Evolutionary conservation across 2,113 vertebrate genomes (phyloP).

Genomic region (Podarcis muralis): DNA sequence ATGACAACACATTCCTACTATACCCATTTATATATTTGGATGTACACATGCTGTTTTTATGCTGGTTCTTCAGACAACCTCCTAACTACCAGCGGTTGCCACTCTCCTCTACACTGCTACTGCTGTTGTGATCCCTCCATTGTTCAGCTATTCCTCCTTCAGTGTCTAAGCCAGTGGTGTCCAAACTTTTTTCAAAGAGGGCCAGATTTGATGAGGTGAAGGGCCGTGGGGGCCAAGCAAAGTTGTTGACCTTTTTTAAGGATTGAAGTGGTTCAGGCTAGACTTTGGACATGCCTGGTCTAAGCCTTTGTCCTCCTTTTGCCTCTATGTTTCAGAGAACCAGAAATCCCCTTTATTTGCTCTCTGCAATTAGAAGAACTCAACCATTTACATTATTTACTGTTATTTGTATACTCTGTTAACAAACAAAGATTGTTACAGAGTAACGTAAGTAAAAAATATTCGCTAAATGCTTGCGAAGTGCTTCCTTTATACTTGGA

Average conservation of each 20-base stretch:
- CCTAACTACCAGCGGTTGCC: neutral
- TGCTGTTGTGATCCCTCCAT: neutral
- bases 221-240: no score
- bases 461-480: neutral
- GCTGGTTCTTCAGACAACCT: neutral
- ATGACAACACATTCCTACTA: neutral
- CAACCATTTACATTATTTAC: neutral
- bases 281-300: no score
- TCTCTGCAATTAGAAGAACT: neutral
- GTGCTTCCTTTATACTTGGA: neutral
- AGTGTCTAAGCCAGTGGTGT: neutral
- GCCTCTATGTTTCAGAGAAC: neutral
- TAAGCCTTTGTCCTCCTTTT: neutral
- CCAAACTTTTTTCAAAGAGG: no score
- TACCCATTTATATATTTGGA: neutral
- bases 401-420: neutral
- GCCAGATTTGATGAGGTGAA: no score
- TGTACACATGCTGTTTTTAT: neutral
- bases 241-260: no score
- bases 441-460: neutral
- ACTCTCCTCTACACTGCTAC: neutral
- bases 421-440: neutral
- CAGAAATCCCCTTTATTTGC: neutral
- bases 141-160: neutral
- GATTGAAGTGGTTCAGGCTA: no score